These are phyloP conservation scores for Xanthostigma xanthostigma DNA, from an alignment of 2,888 invertebrate genomes.

Conservation along the genomic window DNA sequence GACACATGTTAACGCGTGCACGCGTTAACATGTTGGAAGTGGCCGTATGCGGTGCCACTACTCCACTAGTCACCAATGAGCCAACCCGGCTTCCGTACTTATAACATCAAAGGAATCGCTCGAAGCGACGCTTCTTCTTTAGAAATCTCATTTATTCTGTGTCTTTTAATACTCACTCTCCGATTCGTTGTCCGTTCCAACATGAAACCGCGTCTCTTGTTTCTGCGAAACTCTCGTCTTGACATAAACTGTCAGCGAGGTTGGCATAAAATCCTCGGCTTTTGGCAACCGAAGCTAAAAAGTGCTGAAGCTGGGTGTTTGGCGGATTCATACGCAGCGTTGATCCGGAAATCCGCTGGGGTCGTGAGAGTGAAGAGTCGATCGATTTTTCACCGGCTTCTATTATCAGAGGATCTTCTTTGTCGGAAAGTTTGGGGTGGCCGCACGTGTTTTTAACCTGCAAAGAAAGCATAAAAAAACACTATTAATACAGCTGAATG, in stretches of 20 bases:
- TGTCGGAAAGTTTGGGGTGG: conserved; percentile 21
- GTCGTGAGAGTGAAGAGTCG: conserved; percentile 15
- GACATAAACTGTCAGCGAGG: conserved; percentile 66
- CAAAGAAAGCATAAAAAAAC: conserved; percentile 14
- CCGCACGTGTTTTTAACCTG: conserved; percentile 41
- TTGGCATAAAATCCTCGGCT: conserved; percentile 73
- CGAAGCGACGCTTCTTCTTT: no score
- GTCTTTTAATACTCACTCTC: conserved; percentile 46
- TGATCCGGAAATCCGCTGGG: conserved; percentile 17
- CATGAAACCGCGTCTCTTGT: conserved; percentile 51
- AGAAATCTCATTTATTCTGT: no score
- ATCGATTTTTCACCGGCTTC: neutral
- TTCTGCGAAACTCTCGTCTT: conserved; percentile 52
- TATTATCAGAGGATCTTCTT: conserved; percentile 16
- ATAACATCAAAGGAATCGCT: no score
- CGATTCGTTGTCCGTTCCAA: conserved; percentile 68
- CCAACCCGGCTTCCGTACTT: no score
- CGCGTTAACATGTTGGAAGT: no score
- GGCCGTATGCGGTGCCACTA: no score
- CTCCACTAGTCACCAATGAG: no score
- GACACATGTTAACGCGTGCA: no score
- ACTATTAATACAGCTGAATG: no score
- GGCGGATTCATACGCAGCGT: conserved; percentile 27
- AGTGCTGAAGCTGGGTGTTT: conserved; percentile 45
- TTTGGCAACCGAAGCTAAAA: conserved; percentile 46